Evolutionary conservation across 2,888 invertebrate genomes (phyloP).

Genomic region (Galerucella nymphaeae): DNA sequence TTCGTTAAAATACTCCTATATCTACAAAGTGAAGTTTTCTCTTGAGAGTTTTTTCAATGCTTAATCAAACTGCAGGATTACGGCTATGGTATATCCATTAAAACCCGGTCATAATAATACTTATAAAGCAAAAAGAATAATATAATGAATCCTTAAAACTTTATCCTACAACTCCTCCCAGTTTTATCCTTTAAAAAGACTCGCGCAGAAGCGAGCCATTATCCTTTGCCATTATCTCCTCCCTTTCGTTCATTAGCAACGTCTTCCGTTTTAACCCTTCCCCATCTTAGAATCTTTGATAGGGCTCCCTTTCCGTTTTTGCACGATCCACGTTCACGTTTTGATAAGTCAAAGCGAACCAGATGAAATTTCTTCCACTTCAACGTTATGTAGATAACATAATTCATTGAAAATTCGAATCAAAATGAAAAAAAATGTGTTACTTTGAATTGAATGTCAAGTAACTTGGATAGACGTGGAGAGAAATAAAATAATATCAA

Average conservation of each 20-base stretch:
- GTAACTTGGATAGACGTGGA: no score
- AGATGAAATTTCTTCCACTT: not conserved
- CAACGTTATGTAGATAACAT: no score
- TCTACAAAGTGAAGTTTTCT: not conserved
- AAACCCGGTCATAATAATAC: conserved; percentile 48
- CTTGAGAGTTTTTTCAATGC: conserved; percentile 23
- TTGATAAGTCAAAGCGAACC: not conserved
- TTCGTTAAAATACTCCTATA: not conserved
- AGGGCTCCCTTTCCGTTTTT: conserved; percentile 18
- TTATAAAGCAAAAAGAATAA: conserved; percentile 47
- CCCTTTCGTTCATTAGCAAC: conserved; percentile 63
- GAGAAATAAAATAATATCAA: no score
- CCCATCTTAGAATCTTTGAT: conserved; percentile 35
- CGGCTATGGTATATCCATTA: conserved; percentile 42
- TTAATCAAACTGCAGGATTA: conserved; percentile 37
- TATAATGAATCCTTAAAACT: conserved; percentile 55
- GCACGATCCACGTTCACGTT: not conserved
- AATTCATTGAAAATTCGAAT: no score
- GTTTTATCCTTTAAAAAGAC: conserved; percentile 45
- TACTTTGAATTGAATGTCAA: no score
- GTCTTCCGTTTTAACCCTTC: conserved; percentile 52
- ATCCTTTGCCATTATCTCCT: conserved; percentile 63
- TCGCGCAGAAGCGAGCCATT: conserved; percentile 63
- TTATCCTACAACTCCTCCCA: conserved; percentile 55
- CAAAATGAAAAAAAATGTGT: not conserved